These are phyloP conservation scores for Microcaecilia unicolor DNA, from an alignment of 2,797 vertebrate species.

Conservation along the genomic window DNA sequence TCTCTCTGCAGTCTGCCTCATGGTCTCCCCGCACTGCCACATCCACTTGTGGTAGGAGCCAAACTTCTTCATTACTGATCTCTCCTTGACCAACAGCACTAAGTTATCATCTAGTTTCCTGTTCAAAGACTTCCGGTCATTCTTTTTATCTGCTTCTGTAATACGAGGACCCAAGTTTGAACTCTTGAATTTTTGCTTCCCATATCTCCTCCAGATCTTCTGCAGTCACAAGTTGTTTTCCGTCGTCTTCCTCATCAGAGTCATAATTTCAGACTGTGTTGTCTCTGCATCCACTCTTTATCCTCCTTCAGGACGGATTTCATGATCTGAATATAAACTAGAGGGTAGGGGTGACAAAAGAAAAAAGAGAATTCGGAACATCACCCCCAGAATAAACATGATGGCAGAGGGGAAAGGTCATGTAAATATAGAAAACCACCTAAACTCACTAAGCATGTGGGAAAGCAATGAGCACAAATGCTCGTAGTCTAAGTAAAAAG, in stretches of 20 bases:
- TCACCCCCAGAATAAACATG: too few species aligned
- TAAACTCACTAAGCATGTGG: too few species aligned
- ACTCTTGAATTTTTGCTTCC: conserved; percentile 74
- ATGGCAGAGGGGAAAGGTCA: too few species aligned
- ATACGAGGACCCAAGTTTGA: conserved; percentile 52
- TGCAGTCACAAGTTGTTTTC: conserved; percentile 56
- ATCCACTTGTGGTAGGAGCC: conserved; percentile 80
- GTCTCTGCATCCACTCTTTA: conserved; percentile 53
- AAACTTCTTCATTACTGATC: conserved; percentile 63
- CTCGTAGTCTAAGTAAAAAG: too few species aligned
- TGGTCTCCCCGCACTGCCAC: conserved; percentile 83
- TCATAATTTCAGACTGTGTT: conserved; percentile 58
- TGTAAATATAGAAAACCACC: too few species aligned
- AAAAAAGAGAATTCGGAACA: too few species aligned
- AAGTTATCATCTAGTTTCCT: conserved; percentile 73
- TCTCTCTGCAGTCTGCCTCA: conserved; percentile 78
- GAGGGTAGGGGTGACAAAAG: too few species aligned
- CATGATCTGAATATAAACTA: conserved; percentile 82
- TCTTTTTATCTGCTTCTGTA: conserved; percentile 64
- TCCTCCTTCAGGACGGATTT: conserved; percentile 72
- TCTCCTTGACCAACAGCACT: conserved; percentile 73
- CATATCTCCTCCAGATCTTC: conserved; percentile 86
- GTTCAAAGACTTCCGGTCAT: conserved; percentile 50
- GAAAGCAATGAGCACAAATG: too few species aligned
- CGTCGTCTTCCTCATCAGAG: conserved; percentile 37